Percentiles rank a stretch among this genome's conserved stretches.
Evolutionary conservation across 2,888 invertebrate species (phyloP).

Genomic region (Melanostoma mellinum): DNA sequence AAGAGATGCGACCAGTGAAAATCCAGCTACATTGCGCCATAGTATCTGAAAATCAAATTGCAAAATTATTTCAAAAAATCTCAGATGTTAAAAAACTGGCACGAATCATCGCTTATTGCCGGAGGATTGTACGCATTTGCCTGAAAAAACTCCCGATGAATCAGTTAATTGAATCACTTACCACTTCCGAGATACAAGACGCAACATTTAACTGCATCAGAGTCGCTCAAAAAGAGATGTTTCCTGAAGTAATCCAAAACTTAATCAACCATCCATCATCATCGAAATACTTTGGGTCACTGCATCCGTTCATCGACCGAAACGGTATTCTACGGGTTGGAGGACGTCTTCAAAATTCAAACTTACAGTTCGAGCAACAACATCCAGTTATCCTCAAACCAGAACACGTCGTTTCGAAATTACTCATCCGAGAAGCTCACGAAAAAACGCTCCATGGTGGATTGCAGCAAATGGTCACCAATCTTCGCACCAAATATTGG

Average conservation of each 20-base stretch:
- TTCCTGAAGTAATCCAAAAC: constrained; percentile 12
- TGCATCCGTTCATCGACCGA: constrained; percentile 29
- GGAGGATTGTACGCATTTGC: background rate
- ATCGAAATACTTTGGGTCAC: constrained; percentile 16
- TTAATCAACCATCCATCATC: constrained; percentile 2
- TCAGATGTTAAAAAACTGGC: constrained; percentile 7
- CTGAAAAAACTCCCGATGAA: background rate
- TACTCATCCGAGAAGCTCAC: constrained; percentile 29
- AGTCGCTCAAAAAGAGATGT: constrained; percentile 15
- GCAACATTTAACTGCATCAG: background rate
- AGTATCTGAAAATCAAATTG: background rate
- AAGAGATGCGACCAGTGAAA: constrained; percentile 13
- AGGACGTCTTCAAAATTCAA: constrained; percentile 18
- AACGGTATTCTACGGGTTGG: background rate
- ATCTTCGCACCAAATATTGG: constrained; percentile 17
- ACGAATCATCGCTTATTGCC: constrained; percentile 15
- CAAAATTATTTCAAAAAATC: constrained; percentile 3
- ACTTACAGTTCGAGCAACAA: constrained; percentile 28
- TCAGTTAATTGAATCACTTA: background rate
- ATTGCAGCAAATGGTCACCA: background rate
- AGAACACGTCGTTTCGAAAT: constrained; percentile 17
- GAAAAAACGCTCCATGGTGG: constrained; percentile 12
- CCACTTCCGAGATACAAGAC: no score
- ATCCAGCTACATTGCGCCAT: constrained; percentile 1
- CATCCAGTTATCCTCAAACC: constrained; percentile 31